Conservation (phyloP, 2,888 invertebrate genomes). For the Pimpla rufipes region DNA sequence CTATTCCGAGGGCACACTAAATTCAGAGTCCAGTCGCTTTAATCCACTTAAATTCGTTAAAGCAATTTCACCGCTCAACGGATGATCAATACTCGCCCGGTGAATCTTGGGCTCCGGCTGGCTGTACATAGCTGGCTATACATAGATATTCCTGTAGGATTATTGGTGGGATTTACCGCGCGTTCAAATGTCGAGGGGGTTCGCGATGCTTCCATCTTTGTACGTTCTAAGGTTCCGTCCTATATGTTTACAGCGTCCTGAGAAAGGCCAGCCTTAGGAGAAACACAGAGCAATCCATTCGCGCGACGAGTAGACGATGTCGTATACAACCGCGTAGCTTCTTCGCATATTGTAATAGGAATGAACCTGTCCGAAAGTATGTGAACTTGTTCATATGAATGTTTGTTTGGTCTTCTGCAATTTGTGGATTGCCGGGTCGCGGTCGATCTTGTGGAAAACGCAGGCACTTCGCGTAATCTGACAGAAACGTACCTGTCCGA, state of each 20-base stretch:
- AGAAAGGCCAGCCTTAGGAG: conserved; percentile 52
- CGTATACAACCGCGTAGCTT: not conserved
- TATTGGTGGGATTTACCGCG: conserved; percentile 18
- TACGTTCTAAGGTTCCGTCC: not conserved
- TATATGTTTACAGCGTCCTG: conserved; percentile 5
- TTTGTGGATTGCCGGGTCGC: conserved; percentile 19
- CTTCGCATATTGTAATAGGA: conserved; percentile 28
- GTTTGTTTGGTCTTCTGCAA: not conserved
- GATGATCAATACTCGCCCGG: conserved; percentile 36
- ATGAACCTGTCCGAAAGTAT: conserved; percentile 6
- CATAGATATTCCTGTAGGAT: conserved; percentile 30
- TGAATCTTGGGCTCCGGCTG: not conserved
- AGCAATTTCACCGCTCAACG: conserved; percentile 19
- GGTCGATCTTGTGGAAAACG: no score
- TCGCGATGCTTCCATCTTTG: not conserved
- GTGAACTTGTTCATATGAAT: not conserved
- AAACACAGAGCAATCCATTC: conserved; percentile 45
- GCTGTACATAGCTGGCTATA: not conserved
- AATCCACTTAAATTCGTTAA: conserved; percentile 21
- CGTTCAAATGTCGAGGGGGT: conserved; percentile 28
- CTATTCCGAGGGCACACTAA: conserved; percentile 13
- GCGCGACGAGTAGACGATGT: conserved; percentile 48
- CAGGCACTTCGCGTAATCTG: no score
- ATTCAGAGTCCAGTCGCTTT: conserved; percentile 12
- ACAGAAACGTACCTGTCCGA: no score